Conservation (phyloP, 2,797 vertebrate species). For the Gallinago stenura region DNA sequence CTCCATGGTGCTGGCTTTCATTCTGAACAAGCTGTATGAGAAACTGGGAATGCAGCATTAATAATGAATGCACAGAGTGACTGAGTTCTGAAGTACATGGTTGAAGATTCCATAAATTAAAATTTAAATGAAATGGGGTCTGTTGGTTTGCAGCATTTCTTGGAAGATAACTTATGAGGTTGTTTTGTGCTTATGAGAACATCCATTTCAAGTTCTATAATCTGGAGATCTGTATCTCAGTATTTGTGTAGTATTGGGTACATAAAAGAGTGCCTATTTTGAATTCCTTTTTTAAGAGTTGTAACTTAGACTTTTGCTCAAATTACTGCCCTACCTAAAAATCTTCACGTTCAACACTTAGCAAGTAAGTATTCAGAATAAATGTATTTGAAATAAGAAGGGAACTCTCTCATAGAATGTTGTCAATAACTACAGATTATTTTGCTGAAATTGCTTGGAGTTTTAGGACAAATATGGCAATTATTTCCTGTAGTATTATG, state of each 20-base stretch:
- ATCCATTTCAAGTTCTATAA: not conserved
- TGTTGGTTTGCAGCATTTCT: not conserved
- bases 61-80: not conserved
- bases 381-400: not conserved
- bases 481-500: not conserved
- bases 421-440: not conserved
- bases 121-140: not conserved
- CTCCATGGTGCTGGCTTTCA: not conserved
- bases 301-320: not conserved
- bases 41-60: not conserved
- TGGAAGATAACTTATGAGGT: not conserved
- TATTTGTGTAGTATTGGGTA: too few species aligned
- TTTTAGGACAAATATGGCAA: not conserved
- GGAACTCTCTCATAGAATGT: not conserved
- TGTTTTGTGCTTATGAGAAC: not conserved
- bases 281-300: not conserved
- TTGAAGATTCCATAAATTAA: not conserved
- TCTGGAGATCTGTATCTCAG: not conserved
- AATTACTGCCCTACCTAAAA: not conserved
- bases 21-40: not conserved
- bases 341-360: not conserved
- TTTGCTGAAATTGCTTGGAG: not conserved
- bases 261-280: not conserved
- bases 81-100: not conserved
- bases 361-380: not conserved